phyloP scores from a whole-genome alignment of 2,888 invertebrate species.

The Drosophila antonietae region DNA sequence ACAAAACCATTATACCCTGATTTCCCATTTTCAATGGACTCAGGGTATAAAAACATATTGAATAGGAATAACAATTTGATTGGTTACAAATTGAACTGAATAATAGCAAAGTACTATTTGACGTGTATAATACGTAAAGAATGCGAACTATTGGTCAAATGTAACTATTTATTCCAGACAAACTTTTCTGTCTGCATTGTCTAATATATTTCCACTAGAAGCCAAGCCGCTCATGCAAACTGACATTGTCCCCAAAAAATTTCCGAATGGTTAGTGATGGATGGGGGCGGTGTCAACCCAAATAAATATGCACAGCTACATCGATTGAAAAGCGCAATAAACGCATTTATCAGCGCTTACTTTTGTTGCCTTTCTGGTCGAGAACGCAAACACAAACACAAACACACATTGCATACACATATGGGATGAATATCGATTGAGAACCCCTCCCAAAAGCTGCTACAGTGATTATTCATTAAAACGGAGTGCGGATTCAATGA shows the following conservation, averaged over 20 bases:
- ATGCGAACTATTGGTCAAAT: neutral
- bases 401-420: constrained; percentile 10
- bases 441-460: neutral
- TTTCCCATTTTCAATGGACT: no score
- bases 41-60: constrained; percentile 13
- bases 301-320: constrained; percentile 50
- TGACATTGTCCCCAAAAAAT: neutral
- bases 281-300: constrained; percentile 20
- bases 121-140: neutral
- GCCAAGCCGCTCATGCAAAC: constrained; percentile 15
- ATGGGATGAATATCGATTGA: constrained; percentile 30
- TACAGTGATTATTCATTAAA: neutral
- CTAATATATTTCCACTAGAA: constrained; percentile 5
- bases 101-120: neutral
- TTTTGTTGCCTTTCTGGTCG: constrained; percentile 48
- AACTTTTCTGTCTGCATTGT: constrained; percentile 3
- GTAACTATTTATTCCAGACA: constrained; percentile 8
- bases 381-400: constrained; percentile 27
- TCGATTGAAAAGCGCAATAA: constrained; percentile 70
- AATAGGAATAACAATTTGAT: constrained; percentile 21
- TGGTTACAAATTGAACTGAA: neutral
- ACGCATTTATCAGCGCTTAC: constrained; percentile 68
- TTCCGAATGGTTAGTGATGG: neutral
- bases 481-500: neutral
- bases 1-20: no score